Percentiles rank a stretch among this genome's conserved stretches.
These are phyloP conservation scores for Aethes cnicana DNA, from an alignment of 2,888 invertebrate genomes.

Conservation along the genomic window DNA sequence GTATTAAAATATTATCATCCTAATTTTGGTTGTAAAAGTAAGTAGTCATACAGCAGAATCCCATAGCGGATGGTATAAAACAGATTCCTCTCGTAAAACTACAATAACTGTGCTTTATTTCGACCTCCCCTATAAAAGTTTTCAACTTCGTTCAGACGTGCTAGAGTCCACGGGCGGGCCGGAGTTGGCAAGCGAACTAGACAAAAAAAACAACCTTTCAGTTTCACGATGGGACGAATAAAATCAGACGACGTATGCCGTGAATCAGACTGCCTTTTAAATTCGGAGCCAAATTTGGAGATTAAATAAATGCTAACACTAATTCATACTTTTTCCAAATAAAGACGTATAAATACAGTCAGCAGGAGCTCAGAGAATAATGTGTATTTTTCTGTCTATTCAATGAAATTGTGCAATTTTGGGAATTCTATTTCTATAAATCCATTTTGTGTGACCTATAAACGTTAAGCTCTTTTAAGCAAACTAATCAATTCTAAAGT, in stretches of 20 bases:
- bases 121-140: conserved; percentile 45
- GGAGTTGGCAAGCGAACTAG: conserved; percentile 40
- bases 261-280: too few species aligned
- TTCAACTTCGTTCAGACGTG: conserved; percentile 38
- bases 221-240: conserved; percentile 23
- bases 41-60: conserved; percentile 12
- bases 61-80: conserved; percentile 39
- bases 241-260: not conserved
- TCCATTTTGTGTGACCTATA: too few species aligned
- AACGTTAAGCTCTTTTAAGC: too few species aligned
- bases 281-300: too few species aligned
- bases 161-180: conserved; percentile 26
- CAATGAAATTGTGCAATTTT: too few species aligned
- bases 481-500: not conserved
- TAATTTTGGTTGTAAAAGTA: too few species aligned
- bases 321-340: not conserved
- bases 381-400: too few species aligned
- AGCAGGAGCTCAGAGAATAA: not conserved
- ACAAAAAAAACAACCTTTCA: conserved; percentile 38
- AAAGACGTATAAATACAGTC: not conserved
- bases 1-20: too few species aligned
- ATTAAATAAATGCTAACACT: too few species aligned
- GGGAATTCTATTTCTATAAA: too few species aligned
- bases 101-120: conserved; percentile 52
- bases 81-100: conserved; percentile 49